phyloP scores from a whole-genome alignment of 2,113 vertebrate species.

The Hymenochirus boettgeri region DNA sequence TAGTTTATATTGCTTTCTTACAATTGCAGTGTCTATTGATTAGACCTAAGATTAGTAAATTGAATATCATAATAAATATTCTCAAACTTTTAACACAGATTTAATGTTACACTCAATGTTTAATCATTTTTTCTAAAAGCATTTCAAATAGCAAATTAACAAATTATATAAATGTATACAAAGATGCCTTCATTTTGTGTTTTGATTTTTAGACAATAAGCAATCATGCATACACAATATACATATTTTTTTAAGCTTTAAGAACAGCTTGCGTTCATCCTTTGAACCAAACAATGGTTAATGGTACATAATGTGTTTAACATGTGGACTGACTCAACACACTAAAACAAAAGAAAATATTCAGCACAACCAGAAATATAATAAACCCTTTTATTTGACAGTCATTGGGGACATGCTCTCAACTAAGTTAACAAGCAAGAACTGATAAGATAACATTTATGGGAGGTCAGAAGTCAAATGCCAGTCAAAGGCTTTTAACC shows the following conservation, averaged over 20 bases:
- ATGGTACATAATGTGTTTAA: slow-evolving; percentile 52
- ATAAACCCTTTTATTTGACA: slow-evolving; percentile 66
- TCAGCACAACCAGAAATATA: slow-evolving; percentile 67
- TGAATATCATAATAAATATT: too few species aligned
- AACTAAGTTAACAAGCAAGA: slow-evolving; percentile 79
- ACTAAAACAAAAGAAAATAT: slow-evolving; percentile 55
- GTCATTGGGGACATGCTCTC: slow-evolving; percentile 77
- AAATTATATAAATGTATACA: too few species aligned
- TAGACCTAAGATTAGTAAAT: too few species aligned
- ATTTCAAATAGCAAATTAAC: too few species aligned
- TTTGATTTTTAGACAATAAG: neutral
- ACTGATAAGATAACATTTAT: slow-evolving; percentile 88
- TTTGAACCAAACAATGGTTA: slow-evolving; percentile 46
- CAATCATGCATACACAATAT: slow-evolving; percentile 31
- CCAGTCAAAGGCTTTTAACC: slow-evolving; percentile 90
- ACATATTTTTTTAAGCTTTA: too few species aligned
- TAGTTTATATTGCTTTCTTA: too few species aligned
- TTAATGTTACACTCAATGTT: too few species aligned
- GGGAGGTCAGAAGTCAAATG: slow-evolving; percentile 91
- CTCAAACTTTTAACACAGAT: too few species aligned
- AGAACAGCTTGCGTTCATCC: too few species aligned
- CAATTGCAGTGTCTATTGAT: too few species aligned
- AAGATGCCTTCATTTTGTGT: neutral
- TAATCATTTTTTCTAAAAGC: neutral
- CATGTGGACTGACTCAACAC: slow-evolving; percentile 47